Evolutionary conservation across 2,113 vertebrate genomes (phyloP).

Genomic region (Candoia aspera): DNA sequence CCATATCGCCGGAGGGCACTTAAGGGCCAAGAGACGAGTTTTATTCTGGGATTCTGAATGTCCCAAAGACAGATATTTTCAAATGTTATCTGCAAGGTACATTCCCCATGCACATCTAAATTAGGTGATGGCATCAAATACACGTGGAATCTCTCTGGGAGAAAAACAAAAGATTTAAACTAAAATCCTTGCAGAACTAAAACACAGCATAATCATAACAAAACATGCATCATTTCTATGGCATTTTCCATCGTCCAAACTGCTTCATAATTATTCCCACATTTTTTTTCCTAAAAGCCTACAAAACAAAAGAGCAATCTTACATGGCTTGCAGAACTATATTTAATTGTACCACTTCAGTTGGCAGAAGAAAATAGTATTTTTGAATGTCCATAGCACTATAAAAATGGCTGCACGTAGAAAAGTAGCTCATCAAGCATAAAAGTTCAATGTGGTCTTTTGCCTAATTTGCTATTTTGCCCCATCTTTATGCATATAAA

Average conservation of each 20-base stretch:
- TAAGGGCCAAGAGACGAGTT: constrained; percentile 82
- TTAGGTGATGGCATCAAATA: constrained; percentile 87
- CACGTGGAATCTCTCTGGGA: constrained; percentile 87
- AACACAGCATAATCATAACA: constrained; percentile 40
- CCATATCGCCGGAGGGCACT: constrained; percentile 83
- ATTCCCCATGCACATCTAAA: constrained; percentile 86
- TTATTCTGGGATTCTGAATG: constrained; percentile 80
- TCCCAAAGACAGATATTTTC: constrained; percentile 86
- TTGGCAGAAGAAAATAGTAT: neutral
- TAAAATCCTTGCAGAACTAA: constrained; percentile 71
- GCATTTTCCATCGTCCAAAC: neutral
- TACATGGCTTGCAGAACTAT: neutral
- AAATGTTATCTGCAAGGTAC: constrained; percentile 85
- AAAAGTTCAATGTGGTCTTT: neutral
- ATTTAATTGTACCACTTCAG: neutral
- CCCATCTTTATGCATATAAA: neutral
- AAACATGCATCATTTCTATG: neutral
- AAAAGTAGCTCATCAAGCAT: neutral
- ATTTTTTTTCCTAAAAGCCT: neutral
- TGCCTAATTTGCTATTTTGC: neutral
- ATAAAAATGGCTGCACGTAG: neutral
- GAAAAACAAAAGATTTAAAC: constrained; percentile 79
- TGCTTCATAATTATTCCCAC: neutral
- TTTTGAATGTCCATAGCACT: neutral
- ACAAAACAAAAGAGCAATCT: neutral